phyloP scores from a whole-genome alignment of 35 echinoderm and acorn worm species.

The Apostichopus californicus region DNA sequence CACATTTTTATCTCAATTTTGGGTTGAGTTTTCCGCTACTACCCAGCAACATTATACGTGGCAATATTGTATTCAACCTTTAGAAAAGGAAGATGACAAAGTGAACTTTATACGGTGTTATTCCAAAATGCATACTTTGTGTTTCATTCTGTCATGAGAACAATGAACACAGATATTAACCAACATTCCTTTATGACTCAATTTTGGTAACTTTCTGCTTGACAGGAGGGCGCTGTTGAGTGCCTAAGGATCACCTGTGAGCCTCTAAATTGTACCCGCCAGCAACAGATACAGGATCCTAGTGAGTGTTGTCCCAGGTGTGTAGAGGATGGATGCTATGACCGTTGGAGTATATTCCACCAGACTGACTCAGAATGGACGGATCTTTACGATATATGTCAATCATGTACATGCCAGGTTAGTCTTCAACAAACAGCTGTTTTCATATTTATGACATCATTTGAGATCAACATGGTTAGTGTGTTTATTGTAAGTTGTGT shows the following conservation, averaged over 20 bases:
- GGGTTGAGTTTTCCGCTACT: too few species aligned
- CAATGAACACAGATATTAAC: too few species aligned
- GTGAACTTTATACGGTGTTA: too few species aligned
- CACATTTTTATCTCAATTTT: too few species aligned
- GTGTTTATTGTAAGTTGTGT: too few species aligned
- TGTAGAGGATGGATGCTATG: constrained; percentile 75
- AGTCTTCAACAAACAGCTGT: background rate
- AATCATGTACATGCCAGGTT: constrained; percentile 75
- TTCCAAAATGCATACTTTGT: too few species aligned
- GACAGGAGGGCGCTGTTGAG: constrained; percentile 72
- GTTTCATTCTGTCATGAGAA: background rate
- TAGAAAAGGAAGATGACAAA: too few species aligned
- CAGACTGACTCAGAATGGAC: constrained; percentile 56
- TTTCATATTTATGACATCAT: background rate
- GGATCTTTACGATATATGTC: constrained; percentile 65
- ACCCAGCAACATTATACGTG: too few species aligned
- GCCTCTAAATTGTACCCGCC: constrained; percentile 58
- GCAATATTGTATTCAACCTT: too few species aligned
- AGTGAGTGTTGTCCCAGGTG: constrained; percentile 84
- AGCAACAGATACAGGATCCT: constrained; percentile 55
- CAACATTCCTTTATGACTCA: background rate
- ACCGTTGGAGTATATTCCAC: constrained; percentile 63
- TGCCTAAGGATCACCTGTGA: constrained; percentile 70
- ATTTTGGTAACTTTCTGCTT: background rate
- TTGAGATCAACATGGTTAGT: background rate